phyloP scores from a whole-genome alignment of 2,888 invertebrate species.

The Idaea straminata region DNA sequence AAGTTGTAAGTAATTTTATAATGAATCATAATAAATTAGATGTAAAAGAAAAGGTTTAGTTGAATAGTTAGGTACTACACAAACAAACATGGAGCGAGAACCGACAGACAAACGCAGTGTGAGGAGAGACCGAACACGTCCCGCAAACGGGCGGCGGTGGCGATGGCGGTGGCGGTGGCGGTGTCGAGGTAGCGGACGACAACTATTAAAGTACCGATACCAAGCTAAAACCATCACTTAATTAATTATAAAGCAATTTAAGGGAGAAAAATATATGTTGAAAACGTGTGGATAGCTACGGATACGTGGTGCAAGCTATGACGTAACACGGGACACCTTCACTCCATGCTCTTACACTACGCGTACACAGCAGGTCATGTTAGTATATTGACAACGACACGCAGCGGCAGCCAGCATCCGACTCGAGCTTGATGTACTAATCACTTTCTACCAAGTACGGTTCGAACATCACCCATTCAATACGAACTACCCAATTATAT shows the following conservation, averaged over 20 bases:
- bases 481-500: constrained; percentile 8
- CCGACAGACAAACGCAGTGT: background rate
- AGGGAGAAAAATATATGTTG: constrained; percentile 3
- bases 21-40: no score
- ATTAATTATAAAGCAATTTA: background rate
- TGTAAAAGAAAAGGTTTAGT: background rate
- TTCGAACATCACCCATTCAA: constrained; percentile 22
- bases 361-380: background rate
- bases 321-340: constrained; percentile 22
- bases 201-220: background rate
- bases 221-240: background rate
- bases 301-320: constrained; percentile 11
- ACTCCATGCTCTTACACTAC: constrained; percentile 6
- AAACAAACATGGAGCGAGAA: background rate
- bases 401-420: no score
- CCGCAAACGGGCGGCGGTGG: no score
- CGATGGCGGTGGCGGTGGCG: no score
- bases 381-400: background rate
- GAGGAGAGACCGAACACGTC: background rate
- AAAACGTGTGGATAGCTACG: constrained; percentile 18
- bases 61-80: background rate
- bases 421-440: no score
- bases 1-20: background rate
- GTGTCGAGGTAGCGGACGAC: background rate
- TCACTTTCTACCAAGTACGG: constrained; percentile 22